Percentiles rank a stretch among this genome's conserved stretches.
Evolutionary conservation across 2,113 vertebrate genomes (phyloP).

Genomic region (Cebidichthys violaceus): DNA sequence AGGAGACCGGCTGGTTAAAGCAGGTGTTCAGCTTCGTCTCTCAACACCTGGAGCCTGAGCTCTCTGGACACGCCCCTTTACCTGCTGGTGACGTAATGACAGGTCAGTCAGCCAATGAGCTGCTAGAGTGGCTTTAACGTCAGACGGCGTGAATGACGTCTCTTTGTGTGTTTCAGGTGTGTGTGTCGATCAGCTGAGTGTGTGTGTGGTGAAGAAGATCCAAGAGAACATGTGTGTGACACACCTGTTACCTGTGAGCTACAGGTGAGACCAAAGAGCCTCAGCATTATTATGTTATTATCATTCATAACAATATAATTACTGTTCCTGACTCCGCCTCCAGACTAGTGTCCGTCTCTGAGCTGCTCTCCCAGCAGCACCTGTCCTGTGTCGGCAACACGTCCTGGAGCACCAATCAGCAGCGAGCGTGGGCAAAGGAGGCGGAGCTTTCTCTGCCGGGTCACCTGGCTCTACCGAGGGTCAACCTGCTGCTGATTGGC

Average conservation of each 20-base stretch:
- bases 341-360: constrained; percentile 83
- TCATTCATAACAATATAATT: no score
- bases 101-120: constrained; percentile 54
- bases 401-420: constrained; percentile 85
- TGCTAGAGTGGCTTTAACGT: background rate
- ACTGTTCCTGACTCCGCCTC: background rate
- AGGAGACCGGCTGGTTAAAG: constrained; percentile 76
- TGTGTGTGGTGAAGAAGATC: constrained; percentile 50
- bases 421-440: constrained; percentile 81
- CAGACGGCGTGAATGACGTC: background rate
- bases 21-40: constrained; percentile 64
- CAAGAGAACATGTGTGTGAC: constrained; percentile 18
- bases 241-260: constrained; percentile 71
- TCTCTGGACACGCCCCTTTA: constrained; percentile 31
- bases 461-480: constrained; percentile 73
- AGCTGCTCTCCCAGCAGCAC: constrained; percentile 82
- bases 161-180: constrained; percentile 25
- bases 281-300: background rate
- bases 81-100: constrained; percentile 6
- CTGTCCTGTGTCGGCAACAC: constrained; percentile 86
- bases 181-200: constrained; percentile 19
- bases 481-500: constrained; percentile 87
- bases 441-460: constrained; percentile 65
- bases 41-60: constrained; percentile 37
- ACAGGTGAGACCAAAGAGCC: constrained; percentile 64